phyloP scores from a whole-genome alignment of 2,797 vertebrate genomes.

The Phoeniculus purpureus region DNA sequence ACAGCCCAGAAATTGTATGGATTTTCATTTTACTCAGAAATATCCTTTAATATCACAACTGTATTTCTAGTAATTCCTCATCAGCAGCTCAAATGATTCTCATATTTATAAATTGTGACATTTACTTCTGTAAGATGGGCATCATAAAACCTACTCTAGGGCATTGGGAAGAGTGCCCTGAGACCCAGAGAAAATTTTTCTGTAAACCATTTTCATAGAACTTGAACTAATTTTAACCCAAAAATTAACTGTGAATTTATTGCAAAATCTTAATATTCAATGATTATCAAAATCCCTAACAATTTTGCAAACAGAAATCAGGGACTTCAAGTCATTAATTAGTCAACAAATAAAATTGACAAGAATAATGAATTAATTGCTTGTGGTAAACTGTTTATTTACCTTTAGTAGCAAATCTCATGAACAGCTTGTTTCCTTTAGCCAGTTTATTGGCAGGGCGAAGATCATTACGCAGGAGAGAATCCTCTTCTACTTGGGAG shows the following conservation, averaged over 20 bases:
- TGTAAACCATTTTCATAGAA: neutral
- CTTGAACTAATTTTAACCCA: neutral
- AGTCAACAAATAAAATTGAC: constrained; percentile 15
- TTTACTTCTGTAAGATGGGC: neutral
- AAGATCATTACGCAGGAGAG: constrained; percentile 91
- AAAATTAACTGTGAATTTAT: neutral
- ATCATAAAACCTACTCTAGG: neutral
- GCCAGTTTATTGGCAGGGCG: constrained; percentile 88
- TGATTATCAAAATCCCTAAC: neutral
- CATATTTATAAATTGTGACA: neutral
- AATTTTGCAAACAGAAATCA: neutral
- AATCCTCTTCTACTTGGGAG: constrained; percentile 88
- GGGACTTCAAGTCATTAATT: neutral
- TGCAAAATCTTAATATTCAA: neutral
- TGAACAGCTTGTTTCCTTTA: constrained; percentile 92
- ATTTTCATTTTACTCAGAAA: constrained; percentile 1
- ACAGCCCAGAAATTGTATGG: neutral
- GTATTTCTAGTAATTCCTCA: neutral
- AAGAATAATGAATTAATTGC: neutral
- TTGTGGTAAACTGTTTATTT: constrained; percentile 36
- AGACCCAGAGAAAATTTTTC: neutral
- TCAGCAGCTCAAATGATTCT: neutral
- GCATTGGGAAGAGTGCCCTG: neutral
- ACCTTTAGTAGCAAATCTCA: constrained; percentile 95
- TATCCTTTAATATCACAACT: neutral